Conservation (phyloP, 2,888 invertebrate species). For the Blastobasis adustella region DNA sequence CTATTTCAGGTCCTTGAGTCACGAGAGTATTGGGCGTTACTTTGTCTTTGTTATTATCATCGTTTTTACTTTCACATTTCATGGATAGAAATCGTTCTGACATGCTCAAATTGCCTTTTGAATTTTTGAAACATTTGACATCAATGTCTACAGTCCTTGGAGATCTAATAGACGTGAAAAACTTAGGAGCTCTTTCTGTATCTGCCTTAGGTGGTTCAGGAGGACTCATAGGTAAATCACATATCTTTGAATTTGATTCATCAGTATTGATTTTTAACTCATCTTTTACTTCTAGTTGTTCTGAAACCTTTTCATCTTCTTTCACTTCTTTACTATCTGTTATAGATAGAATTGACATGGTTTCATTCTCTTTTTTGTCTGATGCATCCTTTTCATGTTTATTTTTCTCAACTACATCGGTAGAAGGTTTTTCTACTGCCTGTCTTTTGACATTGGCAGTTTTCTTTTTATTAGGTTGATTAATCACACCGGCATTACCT, state of each 20-base stretch:
- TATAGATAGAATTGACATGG: constrained; percentile 1
- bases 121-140: constrained; percentile 62
- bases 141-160: constrained; percentile 64
- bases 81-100: constrained; percentile 61
- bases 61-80: constrained; percentile 53
- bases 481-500: constrained; percentile 15
- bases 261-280: constrained; percentile 7
- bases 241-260: constrained; percentile 15
- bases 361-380: constrained; percentile 10
- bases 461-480: constrained; percentile 34
- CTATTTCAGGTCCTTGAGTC: constrained; percentile 60
- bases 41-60: constrained; percentile 51
- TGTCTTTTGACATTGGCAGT: constrained; percentile 16
- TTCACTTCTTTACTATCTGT: constrained; percentile 7
- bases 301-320: constrained; percentile 13
- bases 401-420: constrained; percentile 8
- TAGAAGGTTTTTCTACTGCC: constrained; percentile 18
- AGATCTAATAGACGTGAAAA: constrained; percentile 60
- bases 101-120: constrained; percentile 61
- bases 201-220: constrained; percentile 50
- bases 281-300: constrained; percentile 17
- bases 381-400: constrained; percentile 15
- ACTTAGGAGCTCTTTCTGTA: constrained; percentile 60
- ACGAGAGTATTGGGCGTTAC: constrained; percentile 42
- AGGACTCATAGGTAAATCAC: constrained; percentile 16